Evolutionary conservation across 2,113 vertebrate species (phyloP).

Genomic region (Sebastes fasciatus): DNA sequence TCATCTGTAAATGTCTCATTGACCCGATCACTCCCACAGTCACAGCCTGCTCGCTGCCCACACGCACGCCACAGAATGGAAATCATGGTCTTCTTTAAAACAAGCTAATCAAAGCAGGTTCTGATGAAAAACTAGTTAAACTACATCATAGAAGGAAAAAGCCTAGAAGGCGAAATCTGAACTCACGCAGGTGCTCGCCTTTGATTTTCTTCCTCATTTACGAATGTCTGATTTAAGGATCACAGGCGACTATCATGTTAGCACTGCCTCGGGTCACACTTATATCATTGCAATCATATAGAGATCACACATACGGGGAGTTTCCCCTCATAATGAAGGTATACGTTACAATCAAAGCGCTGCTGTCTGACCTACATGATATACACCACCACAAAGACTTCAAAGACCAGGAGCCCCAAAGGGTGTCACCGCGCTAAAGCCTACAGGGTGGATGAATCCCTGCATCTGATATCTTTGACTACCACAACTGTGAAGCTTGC

Average conservation of each 20-base stretch:
- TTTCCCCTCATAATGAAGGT: conserved; percentile 35
- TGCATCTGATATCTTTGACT: background rate
- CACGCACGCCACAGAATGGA: background rate
- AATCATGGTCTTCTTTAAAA: background rate
- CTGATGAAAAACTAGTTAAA: conserved; percentile 15
- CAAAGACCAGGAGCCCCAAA: conserved; percentile 44
- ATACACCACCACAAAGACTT: conserved; percentile 46
- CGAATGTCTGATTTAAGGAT: conserved; percentile 31
- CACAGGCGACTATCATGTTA: conserved; percentile 2
- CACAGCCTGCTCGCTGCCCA: conserved; percentile 19
- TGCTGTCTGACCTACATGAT: conserved; percentile 26
- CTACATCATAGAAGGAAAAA: background rate
- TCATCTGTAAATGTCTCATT: background rate
- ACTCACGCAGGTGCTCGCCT: conserved; percentile 48
- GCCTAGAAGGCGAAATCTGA: conserved; percentile 40
- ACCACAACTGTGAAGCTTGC: conserved; percentile 6
- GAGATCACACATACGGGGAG: conserved; percentile 47
- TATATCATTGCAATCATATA: conserved; percentile 19
- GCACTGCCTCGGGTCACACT: conserved; percentile 30
- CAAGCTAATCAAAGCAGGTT: background rate
- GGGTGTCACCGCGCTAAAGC: conserved; percentile 25
- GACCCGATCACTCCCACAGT: conserved; percentile 9
- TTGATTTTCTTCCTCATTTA: conserved; percentile 7
- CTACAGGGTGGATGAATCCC: conserved; percentile 14
- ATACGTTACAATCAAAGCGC: conserved; percentile 57